These are phyloP conservation scores for Cataglyphis livida DNA, from an alignment of 2,888 invertebrate species.

Conservation along the genomic window DNA sequence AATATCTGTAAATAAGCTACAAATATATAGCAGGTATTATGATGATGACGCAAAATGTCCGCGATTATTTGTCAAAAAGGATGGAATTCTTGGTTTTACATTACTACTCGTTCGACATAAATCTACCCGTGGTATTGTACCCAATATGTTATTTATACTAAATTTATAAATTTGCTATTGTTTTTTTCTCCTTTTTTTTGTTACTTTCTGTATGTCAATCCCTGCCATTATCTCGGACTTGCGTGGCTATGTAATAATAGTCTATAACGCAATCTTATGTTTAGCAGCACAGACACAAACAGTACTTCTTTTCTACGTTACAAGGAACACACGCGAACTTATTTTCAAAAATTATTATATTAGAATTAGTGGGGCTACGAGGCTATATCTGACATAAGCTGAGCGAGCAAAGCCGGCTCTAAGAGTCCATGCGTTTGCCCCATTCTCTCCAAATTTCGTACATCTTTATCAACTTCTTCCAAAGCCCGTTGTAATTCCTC, in stretches of 20 bases:
- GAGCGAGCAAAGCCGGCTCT: slow-evolving; percentile 87
- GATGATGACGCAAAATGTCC: slow-evolving; percentile 49
- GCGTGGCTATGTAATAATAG: slow-evolving; percentile 68
- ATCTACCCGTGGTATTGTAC: slow-evolving; percentile 64
- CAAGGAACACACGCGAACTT: slow-evolving; percentile 78
- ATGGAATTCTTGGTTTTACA: slow-evolving; percentile 66
- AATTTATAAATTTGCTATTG: slow-evolving; percentile 68
- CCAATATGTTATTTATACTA: slow-evolving; percentile 67
- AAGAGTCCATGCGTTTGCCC: slow-evolving; percentile 88
- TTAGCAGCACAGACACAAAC: slow-evolving; percentile 81
- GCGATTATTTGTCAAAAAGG: slow-evolving; percentile 66
- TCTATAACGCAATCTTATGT: slow-evolving; percentile 73
- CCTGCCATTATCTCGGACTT: slow-evolving; percentile 69
- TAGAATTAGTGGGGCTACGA: slow-evolving; percentile 83
- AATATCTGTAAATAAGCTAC: slow-evolving; percentile 59
- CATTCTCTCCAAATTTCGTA: slow-evolving; percentile 90
- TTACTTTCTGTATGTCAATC: slow-evolving; percentile 73
- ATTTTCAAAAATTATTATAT: slow-evolving; percentile 67
- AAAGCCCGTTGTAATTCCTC: slow-evolving; percentile 95
- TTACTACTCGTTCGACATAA: slow-evolving; percentile 58
- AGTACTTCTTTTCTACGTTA: slow-evolving; percentile 75
- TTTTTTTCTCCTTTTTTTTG: slow-evolving; percentile 58
- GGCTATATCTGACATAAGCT: slow-evolving; percentile 85
- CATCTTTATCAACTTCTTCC: slow-evolving; percentile 91
- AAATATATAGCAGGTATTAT: slow-evolving; percentile 45